Evolutionary conservation across 2,888 invertebrate genomes (phyloP).

Genomic region (Rhingia rostrata): DNA sequence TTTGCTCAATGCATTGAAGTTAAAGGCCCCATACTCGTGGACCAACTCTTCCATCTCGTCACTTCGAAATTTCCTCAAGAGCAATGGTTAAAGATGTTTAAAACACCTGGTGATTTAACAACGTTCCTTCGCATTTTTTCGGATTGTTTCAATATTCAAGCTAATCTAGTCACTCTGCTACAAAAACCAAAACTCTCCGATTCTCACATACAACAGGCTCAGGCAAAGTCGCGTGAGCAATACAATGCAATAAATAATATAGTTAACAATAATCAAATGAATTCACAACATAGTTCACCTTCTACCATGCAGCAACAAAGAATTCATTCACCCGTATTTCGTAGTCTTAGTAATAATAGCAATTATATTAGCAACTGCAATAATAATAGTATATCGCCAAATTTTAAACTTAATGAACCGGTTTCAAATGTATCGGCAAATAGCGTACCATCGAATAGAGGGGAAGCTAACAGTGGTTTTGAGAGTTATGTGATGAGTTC

Average conservation of each 20-base stretch:
- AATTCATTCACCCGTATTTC: constrained; percentile 79
- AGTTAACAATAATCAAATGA: constrained; percentile 75
- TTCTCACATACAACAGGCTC: constrained; percentile 82
- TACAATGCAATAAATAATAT: constrained; percentile 81
- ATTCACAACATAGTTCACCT: constrained; percentile 50
- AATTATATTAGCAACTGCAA: constrained; percentile 73
- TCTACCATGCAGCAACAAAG: constrained; percentile 78
- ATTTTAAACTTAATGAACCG: constrained; percentile 82
- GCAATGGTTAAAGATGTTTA: constrained; percentile 93
- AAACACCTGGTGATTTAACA: constrained; percentile 93
- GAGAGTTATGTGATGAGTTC: constrained; percentile 82
- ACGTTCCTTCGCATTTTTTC: constrained; percentile 96
- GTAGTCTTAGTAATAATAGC: constrained; percentile 76
- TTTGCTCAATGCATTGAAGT: constrained; percentile 92
- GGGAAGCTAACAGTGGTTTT: constrained; percentile 82
- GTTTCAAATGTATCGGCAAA: constrained; percentile 79
- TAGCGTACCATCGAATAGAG: constrained; percentile 76
- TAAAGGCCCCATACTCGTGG: constrained; percentile 92
- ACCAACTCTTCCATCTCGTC: constrained; percentile 92
- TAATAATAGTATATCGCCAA: constrained; percentile 78
- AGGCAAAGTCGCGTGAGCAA: constrained; percentile 82
- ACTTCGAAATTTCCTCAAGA: constrained; percentile 90
- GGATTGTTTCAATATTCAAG: constrained; percentile 96
- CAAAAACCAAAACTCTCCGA: constrained; percentile 89
- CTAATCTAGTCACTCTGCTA: constrained; percentile 93